Conservation (phyloP, 1,140 invertebrate species). For the Drosophila quadrilineata region DNA sequence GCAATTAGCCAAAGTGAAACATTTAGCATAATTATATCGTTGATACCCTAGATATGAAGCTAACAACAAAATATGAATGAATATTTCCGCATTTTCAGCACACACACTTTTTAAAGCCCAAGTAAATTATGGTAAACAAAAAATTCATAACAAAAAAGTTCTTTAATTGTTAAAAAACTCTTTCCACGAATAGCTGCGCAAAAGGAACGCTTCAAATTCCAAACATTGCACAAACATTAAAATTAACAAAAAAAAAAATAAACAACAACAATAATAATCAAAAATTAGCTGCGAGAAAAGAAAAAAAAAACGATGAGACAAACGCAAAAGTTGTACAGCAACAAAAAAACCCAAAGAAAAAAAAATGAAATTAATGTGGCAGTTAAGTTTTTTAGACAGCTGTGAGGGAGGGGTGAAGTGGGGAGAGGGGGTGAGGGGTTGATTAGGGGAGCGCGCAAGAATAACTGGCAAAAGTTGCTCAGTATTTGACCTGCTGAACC, state of each 20-base stretch:
- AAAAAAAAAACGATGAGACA: slow-evolving; percentile 9
- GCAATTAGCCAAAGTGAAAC: slow-evolving; percentile 6
- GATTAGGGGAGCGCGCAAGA: too few species aligned
- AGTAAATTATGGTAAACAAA: too few species aligned
- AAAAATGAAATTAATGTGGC: slow-evolving; percentile 43
- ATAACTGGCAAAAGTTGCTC: slow-evolving; percentile 11
- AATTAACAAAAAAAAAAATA: slow-evolving; percentile 4
- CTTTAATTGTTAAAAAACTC: slow-evolving; percentile 6
- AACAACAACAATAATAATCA: too few species aligned
- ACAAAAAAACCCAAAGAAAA: too few species aligned
- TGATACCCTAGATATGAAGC: too few species aligned
- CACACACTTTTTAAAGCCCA: too few species aligned
- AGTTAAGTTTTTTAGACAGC: slow-evolving; percentile 23
- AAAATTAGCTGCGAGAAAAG: too few species aligned
- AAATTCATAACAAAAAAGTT: too few species aligned
- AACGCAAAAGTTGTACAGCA: slow-evolving; percentile 7
- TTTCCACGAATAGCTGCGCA: not conserved
- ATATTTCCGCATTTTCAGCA: too few species aligned
- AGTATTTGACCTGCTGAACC: slow-evolving; percentile 43
- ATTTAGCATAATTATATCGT: slow-evolving; percentile 1
- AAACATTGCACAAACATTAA: slow-evolving; percentile 3
- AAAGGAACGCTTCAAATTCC: slow-evolving; percentile 1
- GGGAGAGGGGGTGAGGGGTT: too few species aligned
- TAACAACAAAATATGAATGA: too few species aligned
- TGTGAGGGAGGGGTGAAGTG: too few species aligned